phyloP scores from a whole-genome alignment of 2,888 invertebrate genomes.

The Synanthedon formicaeformis region DNA sequence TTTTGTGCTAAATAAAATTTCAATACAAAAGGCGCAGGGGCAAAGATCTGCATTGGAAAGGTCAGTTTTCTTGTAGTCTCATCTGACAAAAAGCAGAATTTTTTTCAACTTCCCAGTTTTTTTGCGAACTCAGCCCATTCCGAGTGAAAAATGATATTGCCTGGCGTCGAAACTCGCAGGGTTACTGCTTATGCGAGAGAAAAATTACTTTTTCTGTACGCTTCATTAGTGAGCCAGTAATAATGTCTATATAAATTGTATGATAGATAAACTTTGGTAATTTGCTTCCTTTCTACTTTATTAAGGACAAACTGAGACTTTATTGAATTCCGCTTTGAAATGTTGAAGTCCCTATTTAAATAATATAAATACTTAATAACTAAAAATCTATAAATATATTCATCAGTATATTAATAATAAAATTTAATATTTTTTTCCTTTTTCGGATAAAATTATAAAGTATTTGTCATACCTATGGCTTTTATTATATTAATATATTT shows the following conservation, averaged over 20 bases:
- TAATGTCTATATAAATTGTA: neutral
- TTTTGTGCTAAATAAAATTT: conserved; percentile 51
- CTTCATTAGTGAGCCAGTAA: neutral
- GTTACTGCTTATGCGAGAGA: neutral
- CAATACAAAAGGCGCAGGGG: conserved; percentile 30
- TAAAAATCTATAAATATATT: too few species aligned
- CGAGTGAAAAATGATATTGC: neutral
- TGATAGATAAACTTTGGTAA: neutral
- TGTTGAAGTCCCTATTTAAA: too few species aligned
- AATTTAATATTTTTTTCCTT: too few species aligned
- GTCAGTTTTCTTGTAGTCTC: conserved; percentile 13
- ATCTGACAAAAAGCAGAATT: conserved; percentile 14
- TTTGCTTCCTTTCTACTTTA: neutral
- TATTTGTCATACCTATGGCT: too few species aligned
- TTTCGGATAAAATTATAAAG: too few species aligned
- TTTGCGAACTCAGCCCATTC: neutral
- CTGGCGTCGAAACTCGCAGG: neutral
- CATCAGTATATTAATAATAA: too few species aligned
- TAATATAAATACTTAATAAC: too few species aligned
- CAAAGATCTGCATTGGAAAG: conserved; percentile 22
- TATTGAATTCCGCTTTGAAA: neutral
- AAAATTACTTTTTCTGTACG: neutral
- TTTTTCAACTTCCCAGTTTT: conserved; percentile 8
- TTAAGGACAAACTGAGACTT: neutral
- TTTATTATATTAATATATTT: too few species aligned